A percentile compares a stretch with the other conserved stretches of the same genome.
Evolutionary conservation across 2,113 vertebrate species (phyloP).

Genomic region (Erythrocercus mccallii): DNA sequence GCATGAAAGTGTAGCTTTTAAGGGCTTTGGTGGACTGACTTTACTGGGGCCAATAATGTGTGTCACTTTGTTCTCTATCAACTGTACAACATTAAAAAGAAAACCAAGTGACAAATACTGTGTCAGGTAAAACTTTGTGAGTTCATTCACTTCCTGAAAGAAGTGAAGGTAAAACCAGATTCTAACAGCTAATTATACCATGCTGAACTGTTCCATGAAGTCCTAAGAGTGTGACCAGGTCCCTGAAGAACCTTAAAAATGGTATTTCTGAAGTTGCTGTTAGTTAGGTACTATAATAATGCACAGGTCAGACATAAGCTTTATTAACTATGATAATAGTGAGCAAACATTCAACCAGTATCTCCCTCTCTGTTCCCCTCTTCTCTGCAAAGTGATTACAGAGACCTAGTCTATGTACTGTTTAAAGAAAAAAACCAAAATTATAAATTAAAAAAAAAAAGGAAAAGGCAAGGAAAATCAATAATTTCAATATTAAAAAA

Average conservation of each 20-base stretch:
- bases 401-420: neutral
- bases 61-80: neutral
- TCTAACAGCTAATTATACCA: neutral
- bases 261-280: neutral
- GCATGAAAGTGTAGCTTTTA: neutral
- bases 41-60: neutral
- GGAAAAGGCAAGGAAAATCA: fast-evolving
- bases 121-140: neutral
- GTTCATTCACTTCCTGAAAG: neutral
- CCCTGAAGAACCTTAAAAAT: neutral
- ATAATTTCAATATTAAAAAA: neutral
- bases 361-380: neutral
- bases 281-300: neutral
- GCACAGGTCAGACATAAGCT: neutral
- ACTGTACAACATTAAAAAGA: neutral
- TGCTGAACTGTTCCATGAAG: neutral
- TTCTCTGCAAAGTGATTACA: neutral
- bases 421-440: neutral
- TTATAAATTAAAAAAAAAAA: neutral
- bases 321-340: neutral
- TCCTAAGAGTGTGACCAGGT: neutral
- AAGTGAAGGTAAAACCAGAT: neutral
- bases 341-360: neutral
- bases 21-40: neutral
- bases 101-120: neutral